Evolutionary conservation across 64 coral and sea anemone genomes (phyloP).

Genomic region (Trachythela sp.): DNA sequence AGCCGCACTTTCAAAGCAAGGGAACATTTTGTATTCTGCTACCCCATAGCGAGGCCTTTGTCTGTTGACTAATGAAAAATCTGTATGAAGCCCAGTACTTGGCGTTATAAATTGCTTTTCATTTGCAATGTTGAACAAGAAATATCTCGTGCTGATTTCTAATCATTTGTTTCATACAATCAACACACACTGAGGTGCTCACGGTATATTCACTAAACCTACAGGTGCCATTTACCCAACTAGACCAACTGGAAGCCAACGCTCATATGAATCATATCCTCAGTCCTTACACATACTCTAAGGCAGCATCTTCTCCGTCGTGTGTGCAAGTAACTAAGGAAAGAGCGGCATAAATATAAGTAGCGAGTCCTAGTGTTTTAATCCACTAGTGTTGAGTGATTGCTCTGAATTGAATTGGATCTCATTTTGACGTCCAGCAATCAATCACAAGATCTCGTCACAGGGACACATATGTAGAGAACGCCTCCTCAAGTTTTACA

Average conservation of each 20-base stretch:
- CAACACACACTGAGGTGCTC: conserved; percentile 10
- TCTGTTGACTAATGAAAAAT: conserved; percentile 21
- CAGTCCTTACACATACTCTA: neutral
- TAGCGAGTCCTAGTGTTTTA: neutral
- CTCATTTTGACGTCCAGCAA: neutral
- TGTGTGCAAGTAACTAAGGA: neutral
- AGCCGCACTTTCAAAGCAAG: conserved; percentile 10
- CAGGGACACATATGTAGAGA: neutral
- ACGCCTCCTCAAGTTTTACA: neutral
- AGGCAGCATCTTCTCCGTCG: neutral
- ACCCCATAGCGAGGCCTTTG: conserved; percentile 9
- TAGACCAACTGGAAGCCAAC: conserved; percentile 18
- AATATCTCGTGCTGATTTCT: conserved; percentile 17
- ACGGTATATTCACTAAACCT: neutral
- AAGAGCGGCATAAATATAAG: neutral
- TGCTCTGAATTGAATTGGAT: neutral
- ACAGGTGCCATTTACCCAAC: neutral
- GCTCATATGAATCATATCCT: too few relatives aligned
- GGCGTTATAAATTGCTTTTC: conserved; percentile 29
- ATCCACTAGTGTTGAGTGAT: conserved; percentile 25
- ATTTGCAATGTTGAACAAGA: conserved; percentile 27
- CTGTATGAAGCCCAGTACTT: conserved; percentile 11
- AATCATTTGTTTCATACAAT: conserved; percentile 23
- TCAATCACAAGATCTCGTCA: conserved; percentile 4
- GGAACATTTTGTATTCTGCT: neutral